Percentiles rank a stretch among this genome's conserved stretches.
Conservation (phyloP, 37 sponge, comb jelly and placozoan species). For the Agelas oroides region DNA sequence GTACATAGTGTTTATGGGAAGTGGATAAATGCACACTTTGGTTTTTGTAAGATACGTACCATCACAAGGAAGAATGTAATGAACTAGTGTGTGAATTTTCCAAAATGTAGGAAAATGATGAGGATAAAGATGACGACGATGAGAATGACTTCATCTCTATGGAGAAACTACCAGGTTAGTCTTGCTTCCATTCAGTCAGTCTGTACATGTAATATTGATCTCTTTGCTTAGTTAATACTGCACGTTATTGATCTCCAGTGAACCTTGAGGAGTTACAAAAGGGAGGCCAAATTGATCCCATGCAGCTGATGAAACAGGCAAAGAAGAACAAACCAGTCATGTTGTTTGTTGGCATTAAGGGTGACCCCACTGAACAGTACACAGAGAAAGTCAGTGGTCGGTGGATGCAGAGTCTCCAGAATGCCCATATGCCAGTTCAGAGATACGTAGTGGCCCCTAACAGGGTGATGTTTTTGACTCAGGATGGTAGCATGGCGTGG, state of each 20-base stretch:
- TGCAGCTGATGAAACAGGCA: constrained; percentile 39
- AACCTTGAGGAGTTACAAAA: constrained; percentile 14
- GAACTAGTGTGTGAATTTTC: no score
- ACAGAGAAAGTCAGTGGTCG: constrained; percentile 41
- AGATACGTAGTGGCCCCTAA: constrained; percentile 53
- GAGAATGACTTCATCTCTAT: neutral
- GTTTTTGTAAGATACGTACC: no score
- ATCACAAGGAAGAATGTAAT: no score
- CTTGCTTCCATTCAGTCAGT: neutral
- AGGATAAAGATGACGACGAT: constrained; percentile 37
- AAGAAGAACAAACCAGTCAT: constrained; percentile 67
- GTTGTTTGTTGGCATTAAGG: constrained; percentile 51
- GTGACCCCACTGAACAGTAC: constrained; percentile 24
- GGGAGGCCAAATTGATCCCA: constrained; percentile 26
- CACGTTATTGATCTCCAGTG: no score
- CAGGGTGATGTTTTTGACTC: constrained; percentile 35
- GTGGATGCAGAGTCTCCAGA: constrained; percentile 69
- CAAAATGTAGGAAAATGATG: constrained; percentile 36
- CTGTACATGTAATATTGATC: no score
- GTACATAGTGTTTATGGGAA: no score
- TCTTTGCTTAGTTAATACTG: no score
- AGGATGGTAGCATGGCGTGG: constrained; percentile 60
- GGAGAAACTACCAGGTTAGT: neutral
- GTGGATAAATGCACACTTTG: no score
- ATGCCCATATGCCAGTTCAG: constrained; percentile 49